Evolutionary conservation across 35 echinoderm and acorn worm genomes (phyloP).

Genomic region (Heliocidaris erythrogramma): DNA sequence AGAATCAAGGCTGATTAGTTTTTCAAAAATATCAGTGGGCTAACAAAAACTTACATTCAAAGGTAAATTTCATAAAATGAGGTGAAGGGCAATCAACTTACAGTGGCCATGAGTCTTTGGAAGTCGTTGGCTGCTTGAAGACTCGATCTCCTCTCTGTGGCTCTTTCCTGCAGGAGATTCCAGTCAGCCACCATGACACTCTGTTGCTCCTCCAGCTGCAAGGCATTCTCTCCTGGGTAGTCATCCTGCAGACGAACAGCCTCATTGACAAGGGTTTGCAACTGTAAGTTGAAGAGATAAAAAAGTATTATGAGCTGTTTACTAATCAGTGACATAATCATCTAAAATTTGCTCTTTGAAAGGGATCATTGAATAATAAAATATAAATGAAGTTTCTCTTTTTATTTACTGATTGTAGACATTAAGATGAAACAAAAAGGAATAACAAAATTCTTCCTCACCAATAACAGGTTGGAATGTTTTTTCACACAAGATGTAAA

Average conservation of each 20-base stretch:
- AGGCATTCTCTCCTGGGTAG: constrained; percentile 77
- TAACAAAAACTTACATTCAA: not conserved
- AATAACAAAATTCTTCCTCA: too few relatives aligned
- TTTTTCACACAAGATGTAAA: too few relatives aligned
- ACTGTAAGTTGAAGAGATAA: not conserved
- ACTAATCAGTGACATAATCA: not conserved
- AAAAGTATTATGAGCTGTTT: not conserved
- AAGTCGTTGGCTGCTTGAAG: constrained; percentile 83
- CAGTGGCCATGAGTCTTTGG: constrained; percentile 75
- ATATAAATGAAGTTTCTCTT: too few relatives aligned
- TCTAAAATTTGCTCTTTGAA: not conserved
- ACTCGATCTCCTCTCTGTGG: constrained; percentile 56
- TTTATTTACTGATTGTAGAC: too few relatives aligned
- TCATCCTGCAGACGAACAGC: constrained; percentile 71
- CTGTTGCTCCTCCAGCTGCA: constrained; percentile 74
- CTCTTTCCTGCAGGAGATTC: constrained; percentile 74
- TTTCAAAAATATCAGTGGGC: not conserved
- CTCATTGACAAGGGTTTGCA: constrained; percentile 74
- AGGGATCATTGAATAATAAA: too few relatives aligned
- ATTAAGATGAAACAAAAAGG: too few relatives aligned
- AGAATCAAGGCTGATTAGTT: not conserved
- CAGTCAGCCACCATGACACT: constrained; percentile 67
- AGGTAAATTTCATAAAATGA: too few relatives aligned
- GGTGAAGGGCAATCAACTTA: constrained; percentile 40
- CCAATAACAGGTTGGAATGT: too few relatives aligned